Evolutionary conservation across 2,113 vertebrate species (phyloP).

Genomic region (Nycticebus coucang): DNA sequence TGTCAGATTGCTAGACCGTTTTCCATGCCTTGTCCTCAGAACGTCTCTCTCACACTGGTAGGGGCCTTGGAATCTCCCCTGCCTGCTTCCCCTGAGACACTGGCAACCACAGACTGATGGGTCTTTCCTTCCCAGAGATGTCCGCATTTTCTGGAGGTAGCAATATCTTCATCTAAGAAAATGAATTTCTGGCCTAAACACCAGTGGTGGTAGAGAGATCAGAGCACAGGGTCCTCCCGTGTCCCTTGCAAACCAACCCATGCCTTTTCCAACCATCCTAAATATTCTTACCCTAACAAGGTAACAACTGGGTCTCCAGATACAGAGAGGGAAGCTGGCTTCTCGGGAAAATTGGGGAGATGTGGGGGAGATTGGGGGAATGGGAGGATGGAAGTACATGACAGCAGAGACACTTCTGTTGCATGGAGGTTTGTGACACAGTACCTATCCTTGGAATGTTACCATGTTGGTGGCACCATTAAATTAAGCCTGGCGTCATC

Average conservation of each 20-base stretch:
- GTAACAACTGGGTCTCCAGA: too few relatives aligned
- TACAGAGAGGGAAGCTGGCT: too few relatives aligned
- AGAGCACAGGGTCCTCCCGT: neutral
- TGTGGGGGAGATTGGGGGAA: accelerated
- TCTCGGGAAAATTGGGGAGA: too few relatives aligned
- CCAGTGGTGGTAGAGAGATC: neutral
- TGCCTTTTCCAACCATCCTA: neutral
- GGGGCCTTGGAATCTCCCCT: neutral
- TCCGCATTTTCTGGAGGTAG: accelerated
- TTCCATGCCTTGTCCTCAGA: neutral
- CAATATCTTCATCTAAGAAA: neutral
- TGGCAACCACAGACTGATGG: too few relatives aligned
- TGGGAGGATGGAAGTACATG: neutral
- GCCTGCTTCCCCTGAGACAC: accelerated
- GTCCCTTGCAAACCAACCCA: neutral
- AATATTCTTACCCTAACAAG: too few relatives aligned
- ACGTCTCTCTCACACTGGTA: too few relatives aligned
- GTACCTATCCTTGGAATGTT: neutral
- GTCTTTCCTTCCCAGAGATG: too few relatives aligned
- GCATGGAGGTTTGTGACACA: accelerated
- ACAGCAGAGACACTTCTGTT: neutral
- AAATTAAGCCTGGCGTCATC: too few relatives aligned
- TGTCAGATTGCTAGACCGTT: too few relatives aligned
- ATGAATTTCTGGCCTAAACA: neutral
- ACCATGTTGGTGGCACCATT: accelerated